Evolutionary conservation across 2,113 vertebrate genomes (phyloP), one percentile per base, ranked within the genome.

Genomic region (Micromys minutus): DNA sequence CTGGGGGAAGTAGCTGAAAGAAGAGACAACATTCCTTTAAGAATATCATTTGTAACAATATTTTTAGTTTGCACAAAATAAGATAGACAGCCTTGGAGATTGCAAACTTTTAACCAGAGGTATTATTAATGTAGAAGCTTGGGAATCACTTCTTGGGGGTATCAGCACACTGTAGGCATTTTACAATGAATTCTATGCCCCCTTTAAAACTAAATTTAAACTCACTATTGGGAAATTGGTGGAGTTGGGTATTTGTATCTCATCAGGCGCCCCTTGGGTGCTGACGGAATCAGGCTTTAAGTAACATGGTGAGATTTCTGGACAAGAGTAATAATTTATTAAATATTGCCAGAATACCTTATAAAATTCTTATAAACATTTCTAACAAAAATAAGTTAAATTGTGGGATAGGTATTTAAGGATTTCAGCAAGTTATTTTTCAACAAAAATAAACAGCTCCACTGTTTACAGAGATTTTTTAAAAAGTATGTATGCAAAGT

Each of bases 371-470:
- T 89, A 47, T 19, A 61, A 89, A 31, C 42, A 69, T 52, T 45
- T 4, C 5, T 3, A 83, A 19, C n/a, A 94, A 90, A 93, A 84
- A 50, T n/a, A 87, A 29, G n/a, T 4, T 24, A 74, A 79, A 91
- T 50, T 55, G 9, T 26, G 47, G 34, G 39, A 63, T 3, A 67
- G 21, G 47, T 5, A 83, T 74, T 67, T 92, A 71, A 55, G 74
- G 86, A 67, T 39, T 79, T 57, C 55, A 55, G 36, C 55, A 93
- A 55, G n/a, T 84, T 72, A 42, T 39, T 76, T 1, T 65, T 91
- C 24, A 71, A 39, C 79, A 77, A 90, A 93, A 80, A 85, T 75
- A 83, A 86, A 86, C 36, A 93, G 17, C 31, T 63, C 52, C 26
- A 47, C 57, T 89, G 63, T 77, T 86, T 52, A 83, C 59, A 55